A percentile compares a stretch with the other conserved stretches of the same genome.
Evolutionary conservation across 1,140 invertebrate genomes (phyloP).

Genomic region (Ylistrum balloti): DNA sequence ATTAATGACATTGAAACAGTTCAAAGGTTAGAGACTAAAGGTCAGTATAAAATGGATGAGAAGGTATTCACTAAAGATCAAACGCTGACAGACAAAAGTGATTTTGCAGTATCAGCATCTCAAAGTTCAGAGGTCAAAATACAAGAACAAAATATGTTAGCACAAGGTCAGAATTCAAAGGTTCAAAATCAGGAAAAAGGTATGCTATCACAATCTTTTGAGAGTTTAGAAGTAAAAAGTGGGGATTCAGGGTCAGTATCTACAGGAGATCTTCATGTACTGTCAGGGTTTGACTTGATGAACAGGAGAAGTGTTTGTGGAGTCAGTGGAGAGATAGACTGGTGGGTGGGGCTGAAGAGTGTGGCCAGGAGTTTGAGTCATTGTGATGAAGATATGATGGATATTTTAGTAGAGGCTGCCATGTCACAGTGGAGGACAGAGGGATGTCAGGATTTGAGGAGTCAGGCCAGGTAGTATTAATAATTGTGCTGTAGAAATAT

Average conservation of each 20-base stretch:
- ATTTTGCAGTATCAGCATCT: neutral
- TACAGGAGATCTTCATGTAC: neutral
- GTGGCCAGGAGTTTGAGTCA: constrained; percentile 8
- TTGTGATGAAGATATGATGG: neutral
- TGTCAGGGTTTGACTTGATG: neutral
- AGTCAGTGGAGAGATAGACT: neutral
- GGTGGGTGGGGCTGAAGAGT: neutral
- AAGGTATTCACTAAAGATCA: neutral
- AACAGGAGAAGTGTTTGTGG: neutral
- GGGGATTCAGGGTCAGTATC: neutral
- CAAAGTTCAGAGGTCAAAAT: neutral
- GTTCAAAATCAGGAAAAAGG: neutral
- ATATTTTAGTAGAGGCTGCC: neutral
- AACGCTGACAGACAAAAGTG: neutral
- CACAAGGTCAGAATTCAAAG: neutral
- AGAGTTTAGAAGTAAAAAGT: neutral
- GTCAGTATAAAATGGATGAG: neutral
- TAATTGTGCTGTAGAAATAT: no score
- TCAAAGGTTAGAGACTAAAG: neutral
- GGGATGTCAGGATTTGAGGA: neutral
- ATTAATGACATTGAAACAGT: neutral
- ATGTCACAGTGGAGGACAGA: neutral
- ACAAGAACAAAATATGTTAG: neutral
- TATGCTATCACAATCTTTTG: neutral
- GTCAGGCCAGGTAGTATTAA: neutral